Percentiles rank a stretch among this genome's conserved stretches.
These are phyloP conservation scores for Aromia moschata DNA, from an alignment of 2,888 invertebrate genomes.

Conservation along the genomic window DNA sequence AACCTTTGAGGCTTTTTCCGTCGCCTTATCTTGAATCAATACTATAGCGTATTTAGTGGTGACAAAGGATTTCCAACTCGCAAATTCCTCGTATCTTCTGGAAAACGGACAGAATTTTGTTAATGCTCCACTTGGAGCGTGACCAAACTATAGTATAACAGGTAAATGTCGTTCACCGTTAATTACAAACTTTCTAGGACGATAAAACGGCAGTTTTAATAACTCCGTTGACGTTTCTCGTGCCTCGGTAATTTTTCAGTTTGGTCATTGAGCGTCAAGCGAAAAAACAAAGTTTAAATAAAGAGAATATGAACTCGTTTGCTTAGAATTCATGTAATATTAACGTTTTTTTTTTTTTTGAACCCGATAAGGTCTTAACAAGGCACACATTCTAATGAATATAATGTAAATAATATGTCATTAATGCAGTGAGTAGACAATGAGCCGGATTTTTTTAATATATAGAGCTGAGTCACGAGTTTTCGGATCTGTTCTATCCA, in stretches of 20 bases:
- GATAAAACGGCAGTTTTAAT: neutral
- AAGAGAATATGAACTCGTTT: too few species aligned
- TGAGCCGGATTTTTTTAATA: neutral
- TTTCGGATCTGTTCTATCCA: neutral
- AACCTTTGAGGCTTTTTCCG: neutral
- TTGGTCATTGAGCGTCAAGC: too few species aligned
- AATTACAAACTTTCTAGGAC: slow-evolving; percentile 2
- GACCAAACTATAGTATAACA: slow-evolving; percentile 1
- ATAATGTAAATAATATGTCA: too few species aligned
- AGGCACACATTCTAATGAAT: too few species aligned
- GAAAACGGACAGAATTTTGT: neutral
- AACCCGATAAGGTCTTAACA: too few species aligned
- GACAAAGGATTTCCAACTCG: neutral
- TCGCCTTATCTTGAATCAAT: neutral
- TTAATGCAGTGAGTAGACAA: too few species aligned
- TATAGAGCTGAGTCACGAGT: neutral
- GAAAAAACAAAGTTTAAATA: too few species aligned
- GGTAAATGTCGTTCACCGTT: neutral
- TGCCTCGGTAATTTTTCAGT: too few species aligned
- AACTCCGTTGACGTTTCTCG: too few species aligned
- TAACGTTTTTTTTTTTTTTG: too few species aligned
- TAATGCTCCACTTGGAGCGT: neutral
- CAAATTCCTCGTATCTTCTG: neutral
- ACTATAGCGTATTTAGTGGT: neutral
- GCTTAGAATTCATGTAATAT: too few species aligned